Conservation (phyloP, 1,140 invertebrate genomes). For the Diorhabda sublineata region DNA sequence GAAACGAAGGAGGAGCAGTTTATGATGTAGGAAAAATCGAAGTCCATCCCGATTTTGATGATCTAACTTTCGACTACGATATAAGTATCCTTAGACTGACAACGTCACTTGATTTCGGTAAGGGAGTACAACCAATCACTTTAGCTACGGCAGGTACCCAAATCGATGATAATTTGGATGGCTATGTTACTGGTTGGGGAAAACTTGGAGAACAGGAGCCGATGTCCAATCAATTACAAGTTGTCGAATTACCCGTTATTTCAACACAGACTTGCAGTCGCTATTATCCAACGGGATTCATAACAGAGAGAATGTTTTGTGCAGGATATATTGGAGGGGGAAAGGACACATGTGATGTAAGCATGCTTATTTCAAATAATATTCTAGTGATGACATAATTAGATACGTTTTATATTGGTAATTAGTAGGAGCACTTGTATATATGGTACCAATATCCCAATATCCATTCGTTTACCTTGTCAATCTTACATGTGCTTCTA, state of each 20-base stretch:
- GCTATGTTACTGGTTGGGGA: constrained; percentile 59
- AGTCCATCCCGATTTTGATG: constrained; percentile 46
- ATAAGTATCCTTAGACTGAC: constrained; percentile 50
- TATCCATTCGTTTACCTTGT: too few relatives aligned
- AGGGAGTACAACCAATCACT: not conserved
- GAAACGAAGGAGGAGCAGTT: constrained; percentile 39
- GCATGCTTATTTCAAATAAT: not conserved
- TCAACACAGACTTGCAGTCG: constrained; percentile 30
- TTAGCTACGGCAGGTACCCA: constrained; percentile 7
- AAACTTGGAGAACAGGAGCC: constrained; percentile 15
- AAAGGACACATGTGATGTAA: constrained; percentile 28
- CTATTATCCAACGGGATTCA: constrained; percentile 28
- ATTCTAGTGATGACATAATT: too few relatives aligned
- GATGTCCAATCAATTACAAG: constrained; percentile 29
- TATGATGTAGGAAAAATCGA: constrained; percentile 40
- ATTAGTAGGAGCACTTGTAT: too few relatives aligned
- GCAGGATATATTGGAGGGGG: constrained; percentile 37
- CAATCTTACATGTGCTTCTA: too few relatives aligned
- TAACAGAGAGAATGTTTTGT: constrained; percentile 47
- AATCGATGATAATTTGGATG: constrained; percentile 10
- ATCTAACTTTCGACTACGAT: constrained; percentile 50
- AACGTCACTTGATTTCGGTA: constrained; percentile 13
- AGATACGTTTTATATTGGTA: too few relatives aligned
- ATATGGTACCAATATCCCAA: too few relatives aligned
- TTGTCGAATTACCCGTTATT: constrained; percentile 42